Percentiles rank a stretch among this genome's conserved stretches.
Conservation (phyloP, 2,888 invertebrate genomes). For the Erebia aethiops region DNA sequence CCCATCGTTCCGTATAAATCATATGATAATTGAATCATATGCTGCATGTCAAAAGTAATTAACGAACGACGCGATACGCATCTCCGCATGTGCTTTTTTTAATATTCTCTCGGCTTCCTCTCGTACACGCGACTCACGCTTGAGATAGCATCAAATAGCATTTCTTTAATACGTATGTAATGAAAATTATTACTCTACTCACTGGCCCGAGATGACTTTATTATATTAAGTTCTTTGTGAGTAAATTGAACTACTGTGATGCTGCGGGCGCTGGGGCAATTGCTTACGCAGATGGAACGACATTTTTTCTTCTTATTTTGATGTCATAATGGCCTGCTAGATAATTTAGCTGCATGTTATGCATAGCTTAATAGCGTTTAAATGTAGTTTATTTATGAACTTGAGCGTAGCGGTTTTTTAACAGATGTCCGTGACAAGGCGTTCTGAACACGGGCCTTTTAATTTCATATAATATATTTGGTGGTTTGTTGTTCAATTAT, state of each 20-base stretch:
- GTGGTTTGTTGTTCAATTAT: slow-evolving; percentile 32
- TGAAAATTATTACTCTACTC: slow-evolving; percentile 68
- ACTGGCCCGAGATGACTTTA: slow-evolving; percentile 64
- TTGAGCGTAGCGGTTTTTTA: slow-evolving; percentile 32
- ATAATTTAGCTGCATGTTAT: slow-evolving; percentile 35
- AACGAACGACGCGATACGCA: slow-evolving; percentile 80
- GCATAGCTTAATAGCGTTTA: slow-evolving; percentile 30
- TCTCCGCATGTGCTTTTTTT: slow-evolving; percentile 82
- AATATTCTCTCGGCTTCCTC: slow-evolving; percentile 74
- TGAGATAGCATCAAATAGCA: slow-evolving; percentile 77
- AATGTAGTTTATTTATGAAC: slow-evolving; percentile 32
- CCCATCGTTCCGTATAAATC: slow-evolving; percentile 74
- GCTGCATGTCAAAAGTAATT: slow-evolving; percentile 82
- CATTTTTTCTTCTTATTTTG: slow-evolving; percentile 47
- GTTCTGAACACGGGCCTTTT: slow-evolving; percentile 43
- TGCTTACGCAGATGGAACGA: slow-evolving; percentile 60
- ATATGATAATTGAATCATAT: slow-evolving; percentile 83
- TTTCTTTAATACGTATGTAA: slow-evolving; percentile 73
- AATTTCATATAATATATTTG: slow-evolving; percentile 31
- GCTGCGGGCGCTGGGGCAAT: slow-evolving; percentile 58
- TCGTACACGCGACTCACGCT: slow-evolving; percentile 72
- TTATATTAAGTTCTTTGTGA: slow-evolving; percentile 78
- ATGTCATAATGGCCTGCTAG: slow-evolving; percentile 43
- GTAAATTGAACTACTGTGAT: slow-evolving; percentile 74
- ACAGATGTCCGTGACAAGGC: slow-evolving; percentile 36